Evolutionary conservation across 1,140 invertebrate species (phyloP), one percentile per base, ranked within the genome.

Genomic region (Trichonephila inaurata): DNA sequence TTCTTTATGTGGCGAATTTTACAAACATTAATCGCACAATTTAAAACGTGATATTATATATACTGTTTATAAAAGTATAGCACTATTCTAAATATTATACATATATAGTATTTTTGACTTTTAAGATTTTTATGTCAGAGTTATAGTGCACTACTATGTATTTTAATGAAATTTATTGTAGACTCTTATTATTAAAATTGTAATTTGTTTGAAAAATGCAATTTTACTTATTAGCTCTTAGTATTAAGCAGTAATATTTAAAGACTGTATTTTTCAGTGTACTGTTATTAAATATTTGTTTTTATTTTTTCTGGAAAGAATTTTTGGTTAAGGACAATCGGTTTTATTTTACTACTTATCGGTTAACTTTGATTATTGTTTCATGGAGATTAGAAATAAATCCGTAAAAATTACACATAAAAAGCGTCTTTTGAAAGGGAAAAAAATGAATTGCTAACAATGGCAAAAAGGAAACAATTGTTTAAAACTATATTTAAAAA

Each of bases 61-160:
- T 64, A 64, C 69, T 77, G 28, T 88, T 88, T 58, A 21, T 88
- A 88, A 88, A 88, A 77, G 44, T 83, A 60, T 66, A 60, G 51
- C 51, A 24, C 51, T 85, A 77, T 40, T 40, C 72, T 83, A 83
- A 51, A 83, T 60, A 19, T 83, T 58, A n/a, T 51, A 51, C 33
- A 40, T 51, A 51, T 28, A 88, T 88, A 88, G 86, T 88, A 88
- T 88, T 88, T 88, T 88, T 88, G 60, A 88, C 62, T n/a, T 21
- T 64, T 62, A 58, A 88, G n/a, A 64, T 40, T 64, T 87, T 88
- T 88, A 64, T 64, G 51, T 83, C 21, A 58, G 4, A 51, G 19
- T 83, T 44, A 44, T 44, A 19, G 28, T 69, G 66, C 66, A 69
- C 66, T 77, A 2, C 21, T 40, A 69, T 69, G 66, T 69, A 51